Base-by-base conservation (phyloP, 2,113 vertebrate genomes). In the Scytalopus superciliaris region DNA sequence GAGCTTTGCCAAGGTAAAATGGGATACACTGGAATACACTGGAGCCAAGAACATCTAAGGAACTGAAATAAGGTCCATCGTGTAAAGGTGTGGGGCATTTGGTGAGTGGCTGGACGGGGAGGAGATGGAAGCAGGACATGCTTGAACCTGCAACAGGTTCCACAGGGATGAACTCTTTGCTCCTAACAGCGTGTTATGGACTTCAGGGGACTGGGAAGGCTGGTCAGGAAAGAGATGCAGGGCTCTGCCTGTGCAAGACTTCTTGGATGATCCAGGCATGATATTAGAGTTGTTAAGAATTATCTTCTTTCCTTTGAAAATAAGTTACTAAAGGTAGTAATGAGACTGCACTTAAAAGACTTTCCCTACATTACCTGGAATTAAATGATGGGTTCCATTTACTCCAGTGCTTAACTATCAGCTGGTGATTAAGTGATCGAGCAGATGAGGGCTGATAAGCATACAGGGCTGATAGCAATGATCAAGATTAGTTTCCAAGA, bases 1-100 rank as follows among this genome's bases (percentile, higher is more conserved):
- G 42, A 84, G 67, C 75, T 50, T 66, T 57, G 33, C 44, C 47
- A 63, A 91, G 85, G 95, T 95, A 94, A 91, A 77, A 62, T 22
- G 72, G 55, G 83, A 59, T 77, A 10, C 5, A 2, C 1, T 6
- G 42, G 50, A n/a, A n/a, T n/a, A n/a, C n/a, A n/a, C n/a, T n/a
- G n/a, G n/a, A 66, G 45, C 30, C 50, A 44, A 55, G 52, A 52
- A 28, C 24, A 56, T 19, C 35, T 57, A 40, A 67, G 78, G 74
- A 73, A 33, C 30, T 40, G 66, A 49, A 56, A 80, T 30, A 23
- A 76, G 53, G 40, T 55, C 45, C 14, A 7, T 40, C 5, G 1
- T 19, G 14, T 9, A 50, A 87, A 67, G 47, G 33, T 2, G 1
- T 3, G 19, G 25, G 33, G 62, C 60, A 27, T 49, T 52, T 45